Base-by-base conservation (phyloP, 2,113 vertebrate species). In the Dicentrarchus labrax region DNA sequence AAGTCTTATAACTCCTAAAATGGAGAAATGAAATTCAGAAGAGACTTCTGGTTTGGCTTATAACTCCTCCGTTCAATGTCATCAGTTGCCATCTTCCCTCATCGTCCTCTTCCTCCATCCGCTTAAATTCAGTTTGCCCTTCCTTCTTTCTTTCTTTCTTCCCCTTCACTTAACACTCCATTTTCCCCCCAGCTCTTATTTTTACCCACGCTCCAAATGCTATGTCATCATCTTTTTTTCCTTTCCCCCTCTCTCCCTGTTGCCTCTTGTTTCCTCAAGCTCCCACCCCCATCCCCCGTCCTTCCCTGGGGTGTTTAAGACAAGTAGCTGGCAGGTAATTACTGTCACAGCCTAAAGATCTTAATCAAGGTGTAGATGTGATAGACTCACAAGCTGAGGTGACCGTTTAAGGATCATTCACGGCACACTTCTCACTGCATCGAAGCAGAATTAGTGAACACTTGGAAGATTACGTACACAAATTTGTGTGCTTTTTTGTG, bases 301-400 rank as follows among this genome's bases (percentile, higher is more conserved):
- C 22, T 43, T 68, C 56, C 75, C 73, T 6, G n/a, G 71, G 62
- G 47, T 70, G 72, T 86, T 73, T 69, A 74, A 78, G 74, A 76
- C 51, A 3, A 74, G 73, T 69, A 30, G 36, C 74, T 74, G 54
- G 60, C 86, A 69, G 85, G 78, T 93, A 90, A 93, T 92, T 90
- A 89, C 73, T 59, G 78, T 73, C 41, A 16, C 77, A 80, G 70
- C 84, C 59, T 70, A 30, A 50, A 90, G 88, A 91, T 89, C 86
- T 91, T 88, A 83, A 86, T 92, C 82, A 73, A 62, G 53, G 65
- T 72, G 78, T 22, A 71, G 79, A 57, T 56, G 89, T 61, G 83
- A 89, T 68, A 13, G 62, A 83, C 66, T 62, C 74, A 53, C 74
- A 13, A 21, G 59, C 78, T 72, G 38, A 22, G 45, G 84, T 56